A percentile compares a stretch with the other conserved stretches of the same genome.
These are phyloP conservation scores for Corythornis leucogaster DNA, from an alignment of 2,797 vertebrate species.

Conservation along the genomic window DNA sequence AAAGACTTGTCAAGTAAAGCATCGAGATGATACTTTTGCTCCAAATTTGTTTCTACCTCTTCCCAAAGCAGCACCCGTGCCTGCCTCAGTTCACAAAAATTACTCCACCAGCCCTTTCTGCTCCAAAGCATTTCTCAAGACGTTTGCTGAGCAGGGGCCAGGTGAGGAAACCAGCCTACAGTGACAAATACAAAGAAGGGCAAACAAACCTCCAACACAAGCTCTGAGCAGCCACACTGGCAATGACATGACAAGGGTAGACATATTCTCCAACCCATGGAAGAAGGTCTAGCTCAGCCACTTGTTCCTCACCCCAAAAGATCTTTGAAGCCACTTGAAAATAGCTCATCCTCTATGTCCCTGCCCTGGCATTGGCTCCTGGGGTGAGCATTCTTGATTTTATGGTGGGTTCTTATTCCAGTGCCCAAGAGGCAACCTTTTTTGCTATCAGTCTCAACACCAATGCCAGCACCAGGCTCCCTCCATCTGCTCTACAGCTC, in stretches of 20 bases:
- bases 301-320: not conserved
- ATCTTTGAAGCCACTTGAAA: not conserved
- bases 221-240: not conserved
- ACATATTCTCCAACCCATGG: accelerated
- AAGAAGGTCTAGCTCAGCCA: not conserved
- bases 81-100: not conserved
- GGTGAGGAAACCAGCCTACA: not conserved
- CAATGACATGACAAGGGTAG: not conserved
- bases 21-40: not conserved
- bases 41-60: not conserved
- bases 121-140: not conserved
- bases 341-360: not conserved
- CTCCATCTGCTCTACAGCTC: conserved; percentile 57
- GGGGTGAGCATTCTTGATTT: not conserved
- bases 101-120: not conserved
- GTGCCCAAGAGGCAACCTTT: not conserved
- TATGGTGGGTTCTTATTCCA: not conserved
- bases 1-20: not conserved
- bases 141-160: not conserved
- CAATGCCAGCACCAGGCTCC: conserved; percentile 33
- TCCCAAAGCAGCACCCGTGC: not conserved
- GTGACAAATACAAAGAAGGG: not conserved
- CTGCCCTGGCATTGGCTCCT: accelerated
- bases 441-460: not conserved
- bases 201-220: not conserved